These are phyloP conservation scores for Mastomys coucha DNA, from an alignment of 2,113 vertebrate genomes.

Conservation along the genomic window DNA sequence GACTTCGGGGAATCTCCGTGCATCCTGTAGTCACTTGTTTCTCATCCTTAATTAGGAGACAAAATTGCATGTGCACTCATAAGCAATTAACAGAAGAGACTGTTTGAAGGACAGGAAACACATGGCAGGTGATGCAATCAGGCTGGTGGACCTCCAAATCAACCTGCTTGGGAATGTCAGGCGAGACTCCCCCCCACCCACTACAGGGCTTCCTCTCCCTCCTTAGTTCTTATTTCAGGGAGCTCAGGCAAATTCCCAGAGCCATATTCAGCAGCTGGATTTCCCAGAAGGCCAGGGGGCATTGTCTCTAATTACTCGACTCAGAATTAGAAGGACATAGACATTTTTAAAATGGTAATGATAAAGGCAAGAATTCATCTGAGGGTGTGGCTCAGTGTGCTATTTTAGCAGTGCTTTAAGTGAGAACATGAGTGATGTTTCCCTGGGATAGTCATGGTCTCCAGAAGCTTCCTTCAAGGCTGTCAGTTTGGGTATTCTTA, in stretches of 20 bases:
- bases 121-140: constrained; percentile 62
- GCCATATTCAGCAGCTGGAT: constrained; percentile 55
- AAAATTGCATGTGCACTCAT: neutral
- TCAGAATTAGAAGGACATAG: constrained; percentile 63
- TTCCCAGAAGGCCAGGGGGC: constrained; percentile 78
- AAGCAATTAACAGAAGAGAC: constrained; percentile 63
- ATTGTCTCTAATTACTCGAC: constrained; percentile 77
- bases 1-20: neutral
- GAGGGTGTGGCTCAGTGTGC: constrained; percentile 4
- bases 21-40: constrained; percentile 64
- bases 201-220: constrained; percentile 51
- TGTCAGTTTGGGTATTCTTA: neutral
- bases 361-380: constrained; percentile 52
- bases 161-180: constrained; percentile 34
- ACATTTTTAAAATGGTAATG: constrained; percentile 51
- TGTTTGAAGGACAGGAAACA: constrained; percentile 82
- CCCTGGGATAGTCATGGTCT: neutral
- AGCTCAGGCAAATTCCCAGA: constrained; percentile 46
- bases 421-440: neutral
- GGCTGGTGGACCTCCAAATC: constrained; percentile 22
- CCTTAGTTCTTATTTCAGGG: constrained; percentile 39
- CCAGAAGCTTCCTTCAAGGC: neutral
- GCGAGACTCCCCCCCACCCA: constrained; percentile 20
- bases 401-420: constrained; percentile 54
- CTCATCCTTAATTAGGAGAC: constrained; percentile 51